Evolutionary conservation across 1,140 invertebrate genomes (phyloP), one percentile per base, ranked within the genome.

Genomic region (Penaeus japonicus): DNA sequence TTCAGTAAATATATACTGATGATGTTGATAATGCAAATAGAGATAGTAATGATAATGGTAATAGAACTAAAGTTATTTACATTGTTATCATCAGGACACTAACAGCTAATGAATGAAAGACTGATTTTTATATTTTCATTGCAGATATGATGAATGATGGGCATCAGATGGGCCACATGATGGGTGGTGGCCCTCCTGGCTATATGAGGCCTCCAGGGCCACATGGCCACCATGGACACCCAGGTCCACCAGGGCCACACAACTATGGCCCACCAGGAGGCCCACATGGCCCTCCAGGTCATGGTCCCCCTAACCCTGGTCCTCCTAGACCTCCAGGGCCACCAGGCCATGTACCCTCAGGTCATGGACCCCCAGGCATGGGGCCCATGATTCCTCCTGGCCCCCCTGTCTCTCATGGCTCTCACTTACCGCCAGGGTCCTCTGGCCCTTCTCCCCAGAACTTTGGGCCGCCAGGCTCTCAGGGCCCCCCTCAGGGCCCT

Each of bases 131-230:
- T 81, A 18, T 87, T 82, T 75, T 27, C 17, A 24, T 47, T 30
- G 10, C 87, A 88, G 87, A 88, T 54, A 88, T 88, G 87, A 88
- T 88, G 87, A 59, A 75, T 75, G 80, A 88, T 77, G 65, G 54
- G 30, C 53, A 78, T 55, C 87, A 77, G 70, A 88, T 88, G 87
- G 81, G 81, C 62, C 87, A 79, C 1, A 88, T 88, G 87, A 88
- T 88, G 87, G 87, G 87, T 75, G 87, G 80, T 84, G 87, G 87
- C 18, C 85, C 85, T 27, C 78, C 85, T 22, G 85, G 85, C 18
- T 87, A 82, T 55, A 87, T 87, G 85, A 87, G 85, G 39, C 84
- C 65, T 30, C 84, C 84, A 54, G 70, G 84, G 4, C 82, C 82
- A 3, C 82, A 59, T n/a, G 30, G 82, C 17, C 83, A 75, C 83